These are phyloP conservation scores for Galeruca laticollis DNA, from an alignment of 2,888 invertebrate species.

Conservation along the genomic window DNA sequence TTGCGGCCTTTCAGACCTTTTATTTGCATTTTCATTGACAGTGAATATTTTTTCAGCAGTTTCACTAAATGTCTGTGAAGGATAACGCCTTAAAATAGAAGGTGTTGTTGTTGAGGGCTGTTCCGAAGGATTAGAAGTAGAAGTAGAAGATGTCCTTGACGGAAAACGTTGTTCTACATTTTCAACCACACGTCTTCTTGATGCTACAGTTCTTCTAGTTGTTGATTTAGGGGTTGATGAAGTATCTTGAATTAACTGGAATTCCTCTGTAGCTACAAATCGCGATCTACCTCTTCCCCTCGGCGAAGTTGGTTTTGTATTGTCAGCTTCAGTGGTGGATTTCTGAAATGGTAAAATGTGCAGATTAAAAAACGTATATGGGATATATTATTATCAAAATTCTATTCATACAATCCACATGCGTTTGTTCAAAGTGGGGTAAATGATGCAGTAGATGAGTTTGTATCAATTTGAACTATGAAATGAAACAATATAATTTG, in stretches of 20 bases:
- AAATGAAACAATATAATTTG: too few relatives aligned
- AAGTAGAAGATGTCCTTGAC: constrained; percentile 29
- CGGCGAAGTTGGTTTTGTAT: constrained; percentile 51
- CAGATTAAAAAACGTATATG: background rate
- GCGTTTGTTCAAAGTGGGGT: too few relatives aligned
- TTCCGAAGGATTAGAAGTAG: background rate
- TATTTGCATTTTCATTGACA: constrained; percentile 16
- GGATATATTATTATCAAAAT: too few relatives aligned
- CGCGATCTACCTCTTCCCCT: constrained; percentile 61
- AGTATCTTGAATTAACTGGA: constrained; percentile 48
- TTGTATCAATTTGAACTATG: too few relatives aligned
- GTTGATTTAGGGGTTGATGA: constrained; percentile 38
- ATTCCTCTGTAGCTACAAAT: constrained; percentile 59
- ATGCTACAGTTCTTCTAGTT: constrained; percentile 44
- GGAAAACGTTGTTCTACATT: constrained; percentile 46
- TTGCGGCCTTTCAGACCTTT: constrained; percentile 21
- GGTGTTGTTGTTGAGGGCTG: background rate
- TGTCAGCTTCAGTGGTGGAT: constrained; percentile 49
- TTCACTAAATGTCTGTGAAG: constrained; percentile 15
- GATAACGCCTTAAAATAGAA: background rate
- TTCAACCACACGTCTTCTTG: constrained; percentile 52
- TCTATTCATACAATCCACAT: too few relatives aligned
- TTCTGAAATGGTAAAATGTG: constrained; percentile 49
- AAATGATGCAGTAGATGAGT: background rate
- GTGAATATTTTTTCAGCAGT: constrained; percentile 29